A percentile compares a stretch with the other conserved stretches of the same genome.
Evolutionary conservation across 2,113 vertebrate genomes (phyloP).

Genomic region (Gymnobelideus leadbeateri): DNA sequence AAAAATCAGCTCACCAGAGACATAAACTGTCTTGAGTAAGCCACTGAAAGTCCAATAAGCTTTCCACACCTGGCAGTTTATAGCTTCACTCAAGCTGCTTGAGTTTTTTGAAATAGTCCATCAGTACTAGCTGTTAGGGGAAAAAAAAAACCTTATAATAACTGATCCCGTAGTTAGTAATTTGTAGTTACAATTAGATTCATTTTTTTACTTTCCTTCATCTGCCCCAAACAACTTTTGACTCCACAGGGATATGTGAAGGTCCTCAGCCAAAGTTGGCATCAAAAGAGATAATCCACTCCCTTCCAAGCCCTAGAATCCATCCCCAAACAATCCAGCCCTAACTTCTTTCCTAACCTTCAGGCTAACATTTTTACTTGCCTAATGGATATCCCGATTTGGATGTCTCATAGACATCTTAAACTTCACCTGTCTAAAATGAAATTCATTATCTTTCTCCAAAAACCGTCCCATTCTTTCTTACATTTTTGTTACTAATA

Average conservation of each 20-base stretch:
- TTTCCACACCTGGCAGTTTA: not conserved
- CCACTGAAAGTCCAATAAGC: not conserved
- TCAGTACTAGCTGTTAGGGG: not conserved
- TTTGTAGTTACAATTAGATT: not conserved
- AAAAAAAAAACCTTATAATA: not conserved
- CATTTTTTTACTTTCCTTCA: not conserved
- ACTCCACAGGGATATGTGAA: not conserved
- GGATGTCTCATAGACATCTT: too few relatives aligned
- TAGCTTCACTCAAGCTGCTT: not conserved
- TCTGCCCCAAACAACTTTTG: not conserved
- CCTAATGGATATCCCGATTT: too few relatives aligned
- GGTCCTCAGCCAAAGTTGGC: not conserved
- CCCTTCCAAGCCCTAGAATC: too few relatives aligned
- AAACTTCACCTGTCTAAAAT: too few relatives aligned
- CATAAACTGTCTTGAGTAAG: not conserved
- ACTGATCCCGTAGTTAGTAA: not conserved
- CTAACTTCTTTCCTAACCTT: too few relatives aligned
- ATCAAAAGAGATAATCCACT: not conserved
- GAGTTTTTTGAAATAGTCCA: not conserved
- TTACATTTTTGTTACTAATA: too few relatives aligned
- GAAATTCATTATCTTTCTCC: too few relatives aligned
- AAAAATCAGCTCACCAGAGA: slow-evolving; percentile 2
- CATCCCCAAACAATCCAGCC: too few relatives aligned
- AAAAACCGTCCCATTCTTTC: too few relatives aligned
- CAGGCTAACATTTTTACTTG: too few relatives aligned